Percentiles rank a stretch among this genome's conserved stretches.
These are phyloP conservation scores for Helicoverpa armigera DNA, from an alignment of 1,140 invertebrate species.

Conservation along the genomic window DNA sequence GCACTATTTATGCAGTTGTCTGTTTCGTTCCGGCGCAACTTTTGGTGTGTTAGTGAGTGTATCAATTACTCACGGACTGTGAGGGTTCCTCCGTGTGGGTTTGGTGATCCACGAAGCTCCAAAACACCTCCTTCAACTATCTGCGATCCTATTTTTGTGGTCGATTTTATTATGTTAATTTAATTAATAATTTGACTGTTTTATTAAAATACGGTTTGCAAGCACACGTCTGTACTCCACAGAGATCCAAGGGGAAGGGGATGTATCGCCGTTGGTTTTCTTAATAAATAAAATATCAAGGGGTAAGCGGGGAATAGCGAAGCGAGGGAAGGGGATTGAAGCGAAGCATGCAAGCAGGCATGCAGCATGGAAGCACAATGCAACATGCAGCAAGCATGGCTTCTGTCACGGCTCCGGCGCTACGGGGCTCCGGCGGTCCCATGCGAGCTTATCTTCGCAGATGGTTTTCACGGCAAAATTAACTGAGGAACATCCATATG, in stretches of 20 bases:
- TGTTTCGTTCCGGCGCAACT: conserved; percentile 1
- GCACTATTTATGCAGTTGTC: conserved; percentile 11
- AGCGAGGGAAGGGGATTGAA: too few species aligned
- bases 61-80: conserved; percentile 16
- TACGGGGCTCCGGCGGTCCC: too few species aligned
- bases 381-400: too few species aligned
- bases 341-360: too few species aligned
- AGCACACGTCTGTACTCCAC: conserved; percentile 18
- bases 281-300: too few species aligned
- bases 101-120: conserved; percentile 13
- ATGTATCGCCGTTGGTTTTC: neutral
- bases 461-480: too few species aligned
- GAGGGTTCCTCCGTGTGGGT: conserved; percentile 10
- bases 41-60: conserved; percentile 10
- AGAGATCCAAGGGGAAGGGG: neutral
- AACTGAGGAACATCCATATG: too few species aligned
- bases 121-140: conserved; percentile 14
- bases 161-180: conserved; percentile 18
- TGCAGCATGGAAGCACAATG: too few species aligned
- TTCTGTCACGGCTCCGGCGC: too few species aligned
- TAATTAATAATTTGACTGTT: conserved; percentile 9
- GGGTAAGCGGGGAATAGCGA: too few species aligned
- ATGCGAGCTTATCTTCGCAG: too few species aligned
- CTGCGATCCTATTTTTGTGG: conserved; percentile 14
- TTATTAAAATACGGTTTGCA: conserved; percentile 9